These are phyloP conservation scores for Centropus unirufus DNA, from an alignment of 2,113 vertebrate genomes.

Conservation along the genomic window DNA sequence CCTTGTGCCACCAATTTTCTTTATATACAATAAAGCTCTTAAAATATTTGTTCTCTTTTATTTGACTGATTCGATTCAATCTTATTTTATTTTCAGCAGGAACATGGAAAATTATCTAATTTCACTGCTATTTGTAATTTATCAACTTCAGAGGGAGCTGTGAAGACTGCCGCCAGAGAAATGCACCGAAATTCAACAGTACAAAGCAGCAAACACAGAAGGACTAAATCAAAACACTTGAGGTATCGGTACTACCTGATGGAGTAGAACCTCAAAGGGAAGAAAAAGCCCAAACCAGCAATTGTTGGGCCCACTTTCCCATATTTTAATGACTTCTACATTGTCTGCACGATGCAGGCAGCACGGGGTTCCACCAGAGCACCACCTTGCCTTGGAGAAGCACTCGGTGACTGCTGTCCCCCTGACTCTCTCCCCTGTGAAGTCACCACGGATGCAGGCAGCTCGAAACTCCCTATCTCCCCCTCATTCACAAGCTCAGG, in stretches of 20 bases:
- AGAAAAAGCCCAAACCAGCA: neutral
- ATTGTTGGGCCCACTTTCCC: neutral
- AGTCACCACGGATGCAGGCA: neutral
- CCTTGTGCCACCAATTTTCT: neutral
- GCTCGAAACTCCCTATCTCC: neutral
- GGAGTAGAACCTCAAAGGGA: neutral
- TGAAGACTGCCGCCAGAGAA: neutral
- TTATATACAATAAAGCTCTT: neutral
- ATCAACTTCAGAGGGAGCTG: neutral
- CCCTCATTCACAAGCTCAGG: neutral
- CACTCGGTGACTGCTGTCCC: neutral
- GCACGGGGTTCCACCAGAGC: neutral
- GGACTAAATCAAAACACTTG: neutral
- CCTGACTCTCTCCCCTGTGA: neutral
- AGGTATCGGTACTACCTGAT: neutral
- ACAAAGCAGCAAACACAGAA: neutral
- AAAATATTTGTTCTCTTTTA: neutral
- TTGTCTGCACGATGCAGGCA: neutral
- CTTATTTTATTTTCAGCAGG: neutral
- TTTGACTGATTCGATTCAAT: neutral
- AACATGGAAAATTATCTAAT: neutral
- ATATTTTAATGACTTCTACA: neutral
- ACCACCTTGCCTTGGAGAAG: neutral
- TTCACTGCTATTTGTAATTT: neutral
- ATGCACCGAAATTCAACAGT: neutral